Conservation (phyloP, 2,797 vertebrate species). For the Oceanodroma leucorhoa region DNA sequence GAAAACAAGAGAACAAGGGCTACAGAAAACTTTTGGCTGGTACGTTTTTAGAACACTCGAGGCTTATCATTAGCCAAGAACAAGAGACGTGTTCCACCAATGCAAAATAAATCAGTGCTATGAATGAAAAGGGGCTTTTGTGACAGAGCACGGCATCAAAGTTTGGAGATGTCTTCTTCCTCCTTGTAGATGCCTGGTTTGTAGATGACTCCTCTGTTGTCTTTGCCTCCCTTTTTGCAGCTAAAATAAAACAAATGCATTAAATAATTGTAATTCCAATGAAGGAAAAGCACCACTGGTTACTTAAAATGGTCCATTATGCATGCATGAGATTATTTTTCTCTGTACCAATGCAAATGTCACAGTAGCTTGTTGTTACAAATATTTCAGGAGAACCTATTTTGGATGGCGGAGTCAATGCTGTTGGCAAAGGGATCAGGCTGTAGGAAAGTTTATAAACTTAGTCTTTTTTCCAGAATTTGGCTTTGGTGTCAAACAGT, state of each 20-base stretch:
- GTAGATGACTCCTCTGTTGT: conserved; percentile 75
- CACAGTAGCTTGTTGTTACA: not conserved
- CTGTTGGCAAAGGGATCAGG: not conserved
- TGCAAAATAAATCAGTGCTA: not conserved
- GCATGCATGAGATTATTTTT: not conserved
- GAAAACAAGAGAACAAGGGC: not conserved
- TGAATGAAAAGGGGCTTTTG: not conserved
- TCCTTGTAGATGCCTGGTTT: conserved; percentile 72
- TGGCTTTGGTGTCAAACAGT: not conserved
- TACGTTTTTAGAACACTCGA: not conserved
- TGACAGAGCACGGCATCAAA: conserved; percentile 59
- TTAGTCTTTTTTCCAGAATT: not conserved
- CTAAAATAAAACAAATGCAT: conserved; percentile 64
- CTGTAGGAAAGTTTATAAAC: not conserved
- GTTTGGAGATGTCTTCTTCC: conserved; percentile 75
- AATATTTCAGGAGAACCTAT: not conserved
- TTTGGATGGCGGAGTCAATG: not conserved
- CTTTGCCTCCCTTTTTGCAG: conserved; percentile 60
- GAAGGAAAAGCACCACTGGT: not conserved
- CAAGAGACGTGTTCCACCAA: not conserved
- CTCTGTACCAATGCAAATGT: not conserved
- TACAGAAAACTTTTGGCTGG: not conserved
- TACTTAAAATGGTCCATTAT: not conserved
- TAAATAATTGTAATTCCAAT: not conserved
- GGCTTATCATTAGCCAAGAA: not conserved